phyloP scores from a whole-genome alignment of 2,797 vertebrate genomes.

The Enteromius radiatus region DNA sequence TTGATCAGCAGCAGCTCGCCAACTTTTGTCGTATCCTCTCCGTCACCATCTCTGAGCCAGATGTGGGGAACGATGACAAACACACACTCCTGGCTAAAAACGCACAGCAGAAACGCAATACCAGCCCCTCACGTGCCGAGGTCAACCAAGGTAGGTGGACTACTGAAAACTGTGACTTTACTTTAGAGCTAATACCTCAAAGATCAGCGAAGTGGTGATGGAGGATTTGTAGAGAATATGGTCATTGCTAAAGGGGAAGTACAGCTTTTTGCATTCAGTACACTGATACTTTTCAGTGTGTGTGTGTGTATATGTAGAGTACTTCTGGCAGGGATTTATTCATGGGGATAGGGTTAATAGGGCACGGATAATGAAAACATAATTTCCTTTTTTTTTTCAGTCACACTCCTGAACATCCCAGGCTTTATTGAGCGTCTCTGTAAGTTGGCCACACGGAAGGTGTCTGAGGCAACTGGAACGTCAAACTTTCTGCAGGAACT shows the following conservation, averaged over 20 bases:
- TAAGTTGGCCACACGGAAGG: slow-evolving; percentile 94
- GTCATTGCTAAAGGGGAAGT: neutral
- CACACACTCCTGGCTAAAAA: slow-evolving; percentile 97
- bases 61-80: slow-evolving; percentile 95
- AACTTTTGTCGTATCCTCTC: slow-evolving; percentile 99
- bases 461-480: slow-evolving; percentile 92
- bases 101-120: slow-evolving; percentile 91
- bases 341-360: neutral
- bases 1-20: slow-evolving; percentile 97
- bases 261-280: neutral
- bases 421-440: slow-evolving; percentile 96
- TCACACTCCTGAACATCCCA: slow-evolving; percentile 94
- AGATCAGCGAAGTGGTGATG: neutral
- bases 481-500: slow-evolving; percentile 90
- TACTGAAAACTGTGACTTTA: neutral
- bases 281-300: neutral
- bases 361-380: neutral
- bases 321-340: neutral
- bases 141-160: slow-evolving; percentile 90
- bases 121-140: slow-evolving; percentile 93
- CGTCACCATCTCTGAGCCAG: slow-evolving; percentile 97
- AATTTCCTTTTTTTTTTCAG: slow-evolving; percentile 67
- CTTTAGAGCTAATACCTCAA: neutral
- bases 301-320: neutral
- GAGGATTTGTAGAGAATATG: slow-evolving; percentile 6